Evolutionary conservation across 2,113 vertebrate genomes (phyloP).

Genomic region (Megaceryle torquata): DNA sequence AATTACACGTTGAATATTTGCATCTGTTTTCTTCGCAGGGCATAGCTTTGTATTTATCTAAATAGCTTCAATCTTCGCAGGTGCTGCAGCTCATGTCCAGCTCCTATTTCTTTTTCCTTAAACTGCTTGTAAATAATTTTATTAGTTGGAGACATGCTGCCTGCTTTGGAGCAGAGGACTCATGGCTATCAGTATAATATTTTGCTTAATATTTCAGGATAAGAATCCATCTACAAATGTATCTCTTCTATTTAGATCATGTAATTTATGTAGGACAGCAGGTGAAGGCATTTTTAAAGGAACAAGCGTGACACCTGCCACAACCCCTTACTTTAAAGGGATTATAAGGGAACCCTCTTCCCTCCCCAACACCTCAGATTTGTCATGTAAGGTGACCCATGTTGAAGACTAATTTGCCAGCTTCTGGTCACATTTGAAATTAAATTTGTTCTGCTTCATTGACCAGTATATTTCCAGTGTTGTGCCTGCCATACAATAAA

Average conservation of each 20-base stretch:
- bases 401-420: background rate
- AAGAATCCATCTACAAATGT: background rate
- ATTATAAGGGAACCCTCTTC: background rate
- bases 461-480: background rate
- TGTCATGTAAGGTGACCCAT: background rate
- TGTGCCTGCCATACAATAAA: background rate
- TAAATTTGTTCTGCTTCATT: background rate
- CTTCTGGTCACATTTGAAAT: background rate
- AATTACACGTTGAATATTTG: background rate
- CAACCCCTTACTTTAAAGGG: background rate
- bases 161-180: background rate
- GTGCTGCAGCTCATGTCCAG: background rate
- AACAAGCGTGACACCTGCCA: background rate
- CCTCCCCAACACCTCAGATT: background rate
- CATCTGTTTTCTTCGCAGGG: background rate
- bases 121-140: background rate
- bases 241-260: background rate
- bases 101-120: background rate
- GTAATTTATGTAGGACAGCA: background rate
- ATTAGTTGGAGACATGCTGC: background rate
- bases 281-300: background rate
- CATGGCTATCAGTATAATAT: accelerated
- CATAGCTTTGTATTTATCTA: background rate
- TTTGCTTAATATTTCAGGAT: background rate
- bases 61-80: background rate